Evolutionary conservation across 1,140 invertebrate species (phyloP).

Genomic region (Apis dorsata): DNA sequence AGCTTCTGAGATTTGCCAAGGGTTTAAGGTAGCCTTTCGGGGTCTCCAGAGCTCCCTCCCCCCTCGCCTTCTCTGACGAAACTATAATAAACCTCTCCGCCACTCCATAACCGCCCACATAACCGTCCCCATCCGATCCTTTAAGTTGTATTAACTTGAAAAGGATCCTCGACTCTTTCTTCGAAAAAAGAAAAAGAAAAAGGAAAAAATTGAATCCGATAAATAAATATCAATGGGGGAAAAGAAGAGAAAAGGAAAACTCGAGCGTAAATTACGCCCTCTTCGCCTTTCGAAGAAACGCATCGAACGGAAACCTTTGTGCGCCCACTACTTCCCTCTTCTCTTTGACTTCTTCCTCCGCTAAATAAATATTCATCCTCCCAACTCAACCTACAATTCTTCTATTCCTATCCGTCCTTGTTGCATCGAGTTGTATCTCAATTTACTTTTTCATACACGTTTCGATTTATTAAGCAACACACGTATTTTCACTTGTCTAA

Average conservation of each 20-base stretch:
- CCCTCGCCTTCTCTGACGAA: neutral
- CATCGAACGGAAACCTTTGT: neutral
- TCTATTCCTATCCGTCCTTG: neutral
- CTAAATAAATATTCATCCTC: constrained; percentile 28
- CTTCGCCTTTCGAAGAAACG: neutral
- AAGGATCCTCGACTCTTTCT: too few species aligned
- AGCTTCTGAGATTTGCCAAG: neutral
- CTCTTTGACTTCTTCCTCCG: neutral
- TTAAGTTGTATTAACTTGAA: too few species aligned
- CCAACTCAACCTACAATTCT: constrained; percentile 1
- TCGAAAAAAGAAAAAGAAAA: too few species aligned
- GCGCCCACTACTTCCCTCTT: neutral
- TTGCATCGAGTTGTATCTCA: too few species aligned
- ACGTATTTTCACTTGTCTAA: too few species aligned
- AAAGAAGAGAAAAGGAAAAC: too few species aligned
- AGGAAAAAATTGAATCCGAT: neutral
- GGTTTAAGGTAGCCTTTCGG: neutral
- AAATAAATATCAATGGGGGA: neutral
- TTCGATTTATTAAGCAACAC: too few species aligned
- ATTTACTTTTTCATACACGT: too few species aligned
- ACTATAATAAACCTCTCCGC: neutral
- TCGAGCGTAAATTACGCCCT: neutral
- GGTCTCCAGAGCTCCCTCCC: neutral
- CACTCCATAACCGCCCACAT: neutral
- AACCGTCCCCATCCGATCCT: neutral